Evolutionary conservation across 1,140 invertebrate species (phyloP).

Genomic region (Antheraea mylitta): DNA sequence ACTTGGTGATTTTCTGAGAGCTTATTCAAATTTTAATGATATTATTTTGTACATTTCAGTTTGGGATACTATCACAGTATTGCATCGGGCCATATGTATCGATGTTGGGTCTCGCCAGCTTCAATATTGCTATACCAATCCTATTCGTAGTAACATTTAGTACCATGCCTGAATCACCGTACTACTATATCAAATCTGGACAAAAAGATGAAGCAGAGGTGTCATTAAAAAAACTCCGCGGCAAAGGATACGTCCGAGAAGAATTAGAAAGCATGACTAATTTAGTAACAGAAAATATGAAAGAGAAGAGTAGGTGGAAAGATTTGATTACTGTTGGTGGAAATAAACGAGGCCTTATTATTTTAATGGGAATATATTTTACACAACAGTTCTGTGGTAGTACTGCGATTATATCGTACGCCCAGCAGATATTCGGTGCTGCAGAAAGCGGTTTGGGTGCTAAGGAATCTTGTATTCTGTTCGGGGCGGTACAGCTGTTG

Average conservation of each 20-base stretch:
- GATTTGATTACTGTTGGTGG: slow-evolving; percentile 80
- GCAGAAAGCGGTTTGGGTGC: slow-evolving; percentile 75
- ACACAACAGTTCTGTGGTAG: slow-evolving; percentile 89
- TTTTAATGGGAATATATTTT: slow-evolving; percentile 83
- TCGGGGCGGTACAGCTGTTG: slow-evolving; percentile 83
- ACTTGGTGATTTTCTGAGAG: too few species aligned
- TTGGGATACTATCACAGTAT: slow-evolving; percentile 86
- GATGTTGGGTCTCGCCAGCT: slow-evolving; percentile 79
- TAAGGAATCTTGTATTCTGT: slow-evolving; percentile 81
- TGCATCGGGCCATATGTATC: slow-evolving; percentile 82
- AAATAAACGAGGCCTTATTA: slow-evolving; percentile 83
- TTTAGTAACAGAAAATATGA: slow-evolving; percentile 79
- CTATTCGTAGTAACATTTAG: slow-evolving; percentile 82
- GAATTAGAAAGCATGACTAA: slow-evolving; percentile 82
- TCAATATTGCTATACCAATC: slow-evolving; percentile 80
- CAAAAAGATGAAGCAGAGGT: slow-evolving; percentile 80
- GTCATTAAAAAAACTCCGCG: slow-evolving; percentile 82
- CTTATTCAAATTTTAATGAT: background rate
- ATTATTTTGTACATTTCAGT: slow-evolving; percentile 50
- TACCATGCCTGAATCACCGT: slow-evolving; percentile 89
- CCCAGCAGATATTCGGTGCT: slow-evolving; percentile 85
- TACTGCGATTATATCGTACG: slow-evolving; percentile 87
- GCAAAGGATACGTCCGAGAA: slow-evolving; percentile 79
- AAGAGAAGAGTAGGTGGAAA: slow-evolving; percentile 77
- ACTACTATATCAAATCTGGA: slow-evolving; percentile 82